phyloP scores from a whole-genome alignment of 2,888 invertebrate species.

The Cheiracanthium punctorium region DNA sequence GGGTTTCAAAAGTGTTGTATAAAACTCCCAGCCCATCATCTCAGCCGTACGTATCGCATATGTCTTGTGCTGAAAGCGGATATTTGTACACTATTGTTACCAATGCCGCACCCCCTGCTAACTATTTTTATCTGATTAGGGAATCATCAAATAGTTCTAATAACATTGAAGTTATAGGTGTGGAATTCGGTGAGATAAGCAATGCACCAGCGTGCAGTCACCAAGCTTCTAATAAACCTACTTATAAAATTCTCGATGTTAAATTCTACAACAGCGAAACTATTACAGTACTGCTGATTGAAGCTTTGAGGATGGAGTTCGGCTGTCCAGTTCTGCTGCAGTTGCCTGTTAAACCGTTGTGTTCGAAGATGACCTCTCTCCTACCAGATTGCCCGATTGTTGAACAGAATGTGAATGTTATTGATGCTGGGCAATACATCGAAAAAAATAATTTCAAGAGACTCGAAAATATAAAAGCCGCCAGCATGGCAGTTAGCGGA shows the following conservation, averaged over 20 bases:
- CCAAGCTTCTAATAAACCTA: not conserved
- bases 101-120: constrained; percentile 19
- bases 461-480: constrained; percentile 76
- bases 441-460: constrained; percentile 69
- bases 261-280: constrained; percentile 75
- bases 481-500: constrained; percentile 88
- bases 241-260: constrained; percentile 74
- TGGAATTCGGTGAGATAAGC: not conserved
- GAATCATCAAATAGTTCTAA: constrained; percentile 13
- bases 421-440: constrained; percentile 28
- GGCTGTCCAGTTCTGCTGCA: constrained; percentile 73
- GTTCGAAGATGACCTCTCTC: not conserved
- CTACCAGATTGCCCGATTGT: not conserved
- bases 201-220: not conserved
- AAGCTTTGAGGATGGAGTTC: constrained; percentile 57
- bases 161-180: constrained; percentile 26
- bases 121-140: constrained; percentile 48
- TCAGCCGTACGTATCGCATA: constrained; percentile 33
- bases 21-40: not conserved
- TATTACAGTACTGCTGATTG: constrained; percentile 75
- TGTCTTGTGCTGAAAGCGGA: constrained; percentile 16
- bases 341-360: constrained; percentile 72
- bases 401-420: not conserved
- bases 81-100: constrained; percentile 62
- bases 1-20: not conserved